Evolutionary conservation across 2,888 invertebrate species (phyloP).

Genomic region (Hirtodrosophila histrioides): DNA sequence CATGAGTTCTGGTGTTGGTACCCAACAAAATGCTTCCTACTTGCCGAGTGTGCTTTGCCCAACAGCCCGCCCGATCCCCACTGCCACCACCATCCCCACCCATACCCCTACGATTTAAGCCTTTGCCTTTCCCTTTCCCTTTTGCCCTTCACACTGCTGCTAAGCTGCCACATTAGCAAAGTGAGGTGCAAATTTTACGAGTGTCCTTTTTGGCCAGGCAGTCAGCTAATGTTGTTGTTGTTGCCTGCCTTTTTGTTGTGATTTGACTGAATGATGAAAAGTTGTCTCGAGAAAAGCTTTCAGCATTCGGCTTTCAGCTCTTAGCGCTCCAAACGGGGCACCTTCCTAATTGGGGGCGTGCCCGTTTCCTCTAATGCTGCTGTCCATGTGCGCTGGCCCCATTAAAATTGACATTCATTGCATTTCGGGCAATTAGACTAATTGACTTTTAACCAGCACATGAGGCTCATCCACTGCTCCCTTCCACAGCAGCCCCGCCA

Average conservation of each 20-base stretch:
- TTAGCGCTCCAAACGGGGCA: slow-evolving; percentile 19
- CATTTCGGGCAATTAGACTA: slow-evolving; percentile 74
- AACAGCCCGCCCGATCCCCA: no score
- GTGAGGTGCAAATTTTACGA: slow-evolving; percentile 78
- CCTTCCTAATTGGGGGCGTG: slow-evolving; percentile 51
- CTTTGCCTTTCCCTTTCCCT: neutral
- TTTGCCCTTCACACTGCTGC: slow-evolving; percentile 10
- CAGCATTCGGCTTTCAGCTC: slow-evolving; percentile 18
- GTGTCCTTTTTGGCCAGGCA: slow-evolving; percentile 60
- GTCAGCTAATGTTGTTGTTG: slow-evolving; percentile 30
- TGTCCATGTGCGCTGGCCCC: slow-evolving; percentile 67
- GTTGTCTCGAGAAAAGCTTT: slow-evolving; percentile 58
- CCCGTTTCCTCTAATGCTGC: slow-evolving; percentile 22
- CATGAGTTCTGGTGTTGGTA: slow-evolving; percentile 44
- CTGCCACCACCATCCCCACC: neutral
- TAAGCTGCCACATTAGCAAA: slow-evolving; percentile 76
- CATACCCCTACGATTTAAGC: neutral
- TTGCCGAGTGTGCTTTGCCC: no score
- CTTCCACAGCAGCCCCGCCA: neutral
- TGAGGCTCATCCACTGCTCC: slow-evolving; percentile 23
- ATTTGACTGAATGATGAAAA: slow-evolving; percentile 66
- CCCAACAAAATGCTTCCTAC: slow-evolving; percentile 33
- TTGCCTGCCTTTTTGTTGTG: slow-evolving; percentile 35
- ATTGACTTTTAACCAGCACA: slow-evolving; percentile 77
- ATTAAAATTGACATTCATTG: slow-evolving; percentile 78